Evolutionary conservation across 2,113 vertebrate species (phyloP), one percentile per base, ranked within the genome.

Genomic region (Barbus barbus): DNA sequence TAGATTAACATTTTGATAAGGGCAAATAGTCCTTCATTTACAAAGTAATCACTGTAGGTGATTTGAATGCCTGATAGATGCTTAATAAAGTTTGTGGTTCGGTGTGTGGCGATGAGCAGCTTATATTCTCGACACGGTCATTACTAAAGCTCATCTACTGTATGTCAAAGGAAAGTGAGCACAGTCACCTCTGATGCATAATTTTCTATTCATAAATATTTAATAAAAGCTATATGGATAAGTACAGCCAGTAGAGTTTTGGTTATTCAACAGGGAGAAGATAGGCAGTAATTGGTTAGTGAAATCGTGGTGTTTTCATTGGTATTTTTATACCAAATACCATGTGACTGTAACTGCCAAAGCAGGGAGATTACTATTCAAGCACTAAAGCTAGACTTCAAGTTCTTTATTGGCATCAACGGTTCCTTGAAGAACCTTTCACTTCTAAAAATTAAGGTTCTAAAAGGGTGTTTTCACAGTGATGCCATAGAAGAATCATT

Each of bases 1-100:
- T 78, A 78, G 56, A 78, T 78, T 78, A 44, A 78, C 77, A 78
- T 78, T 78, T 61, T 78, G 77, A 78, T 78, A 28, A 78, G 77
- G n/a, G 77, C 56, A 78, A 78, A 63, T 26, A 61, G 77, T 61
- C 38, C 51, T 78, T 60, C 31, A 41, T 78, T 61, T 44, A 78
- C n/a, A 78, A 61, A 78, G 56, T 78, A 63, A 61, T 78, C 36
- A 63, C 36, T 78, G 56, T 44, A 63, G 56, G 24, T 78, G 36
- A 78, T 63, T 78, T 78, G 36, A 61, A 61, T 44, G 14, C 38
- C 75, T 61, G 33, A 60, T 78, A 58, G 5, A 56, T 36, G 51
- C 48, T 76, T 76, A 41, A 60, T 20, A 44, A 79, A 28, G 24
- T 80, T 78, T 18, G 33, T 61, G 77, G 33, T n/a, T 24, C 2